phyloP scores from a whole-genome alignment of 1,140 invertebrate genomes.

The Sminthurinus signatus region DNA sequence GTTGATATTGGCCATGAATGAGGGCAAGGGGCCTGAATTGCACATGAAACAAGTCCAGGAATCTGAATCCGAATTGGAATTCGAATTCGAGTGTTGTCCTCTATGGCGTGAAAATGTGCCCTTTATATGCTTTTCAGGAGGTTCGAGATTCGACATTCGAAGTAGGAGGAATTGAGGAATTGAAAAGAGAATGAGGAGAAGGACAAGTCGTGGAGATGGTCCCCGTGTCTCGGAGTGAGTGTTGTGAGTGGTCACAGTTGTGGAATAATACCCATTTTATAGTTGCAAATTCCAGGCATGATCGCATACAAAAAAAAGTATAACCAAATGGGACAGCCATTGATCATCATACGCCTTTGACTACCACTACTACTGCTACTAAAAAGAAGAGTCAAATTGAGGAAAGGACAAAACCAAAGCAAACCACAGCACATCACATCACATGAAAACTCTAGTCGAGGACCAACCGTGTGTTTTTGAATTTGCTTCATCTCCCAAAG shows the following conservation, averaged over 20 bases:
- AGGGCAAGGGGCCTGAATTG: slow-evolving; percentile 24
- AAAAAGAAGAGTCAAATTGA: no score
- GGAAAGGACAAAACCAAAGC: no score
- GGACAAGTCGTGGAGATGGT: slow-evolving; percentile 10
- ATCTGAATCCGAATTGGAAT: no score
- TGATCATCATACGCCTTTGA: no score
- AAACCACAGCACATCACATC: no score
- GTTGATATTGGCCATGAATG: slow-evolving; percentile 10
- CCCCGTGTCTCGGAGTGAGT: background rate
- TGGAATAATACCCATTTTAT: slow-evolving; percentile 43
- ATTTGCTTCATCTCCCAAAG: slow-evolving; percentile 39
- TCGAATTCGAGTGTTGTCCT: slow-evolving; percentile 28
- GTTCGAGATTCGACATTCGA: no score
- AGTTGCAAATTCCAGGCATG: slow-evolving; percentile 43
- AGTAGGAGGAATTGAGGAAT: no score
- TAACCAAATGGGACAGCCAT: slow-evolving; percentile 41
- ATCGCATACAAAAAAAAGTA: slow-evolving; percentile 38
- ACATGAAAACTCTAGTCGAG: slow-evolving; percentile 28
- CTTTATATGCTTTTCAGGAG: slow-evolving; percentile 42
- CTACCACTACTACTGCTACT: no score
- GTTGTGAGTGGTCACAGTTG: slow-evolving; percentile 42
- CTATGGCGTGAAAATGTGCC: slow-evolving; percentile 42
- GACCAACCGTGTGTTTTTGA: slow-evolving; percentile 30
- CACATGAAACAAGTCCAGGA: no score
- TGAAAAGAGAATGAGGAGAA: no score